phyloP scores from a whole-genome alignment of 2,797 vertebrate genomes.

The Scyliorhinus canicula region DNA sequence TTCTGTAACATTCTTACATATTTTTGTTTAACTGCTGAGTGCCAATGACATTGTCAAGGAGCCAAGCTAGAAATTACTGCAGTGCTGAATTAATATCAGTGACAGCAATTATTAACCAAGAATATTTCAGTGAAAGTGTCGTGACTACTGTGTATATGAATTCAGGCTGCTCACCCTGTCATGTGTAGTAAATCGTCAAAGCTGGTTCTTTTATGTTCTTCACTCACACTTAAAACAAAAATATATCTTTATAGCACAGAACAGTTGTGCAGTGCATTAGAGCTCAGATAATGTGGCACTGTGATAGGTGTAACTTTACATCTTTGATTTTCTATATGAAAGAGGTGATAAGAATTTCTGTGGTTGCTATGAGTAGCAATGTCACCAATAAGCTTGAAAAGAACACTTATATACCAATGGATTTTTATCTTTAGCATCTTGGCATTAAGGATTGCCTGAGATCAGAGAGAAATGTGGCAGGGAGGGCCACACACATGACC shows the following conservation, averaged over 20 bases:
- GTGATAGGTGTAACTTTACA: not conserved
- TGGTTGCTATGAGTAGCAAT: not conserved
- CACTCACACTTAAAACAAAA: not conserved
- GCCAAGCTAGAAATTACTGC: constrained; percentile 4
- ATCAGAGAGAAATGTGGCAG: not conserved
- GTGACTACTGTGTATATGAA: not conserved
- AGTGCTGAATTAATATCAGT: constrained; percentile 35
- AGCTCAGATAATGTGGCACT: not conserved
- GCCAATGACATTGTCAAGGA: not conserved
- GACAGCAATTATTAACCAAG: constrained; percentile 22
- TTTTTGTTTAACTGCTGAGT: constrained; percentile 8
- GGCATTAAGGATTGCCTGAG: not conserved
- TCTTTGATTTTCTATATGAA: not conserved
- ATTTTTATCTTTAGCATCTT: not conserved
- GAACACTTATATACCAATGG: not conserved
- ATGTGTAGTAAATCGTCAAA: constrained; percentile 21
- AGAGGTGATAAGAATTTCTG: not conserved
- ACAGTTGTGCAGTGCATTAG: not conserved
- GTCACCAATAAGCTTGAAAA: not conserved
- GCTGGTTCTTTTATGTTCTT: not conserved
- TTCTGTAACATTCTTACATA: not conserved
- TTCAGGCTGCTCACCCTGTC: constrained; percentile 1
- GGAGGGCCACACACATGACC: not conserved
- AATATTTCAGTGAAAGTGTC: constrained; percentile 27
- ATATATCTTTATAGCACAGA: not conserved